Evolutionary conservation across 2,113 vertebrate species (phyloP).

Genomic region (Sebastes schlegelii): DNA sequence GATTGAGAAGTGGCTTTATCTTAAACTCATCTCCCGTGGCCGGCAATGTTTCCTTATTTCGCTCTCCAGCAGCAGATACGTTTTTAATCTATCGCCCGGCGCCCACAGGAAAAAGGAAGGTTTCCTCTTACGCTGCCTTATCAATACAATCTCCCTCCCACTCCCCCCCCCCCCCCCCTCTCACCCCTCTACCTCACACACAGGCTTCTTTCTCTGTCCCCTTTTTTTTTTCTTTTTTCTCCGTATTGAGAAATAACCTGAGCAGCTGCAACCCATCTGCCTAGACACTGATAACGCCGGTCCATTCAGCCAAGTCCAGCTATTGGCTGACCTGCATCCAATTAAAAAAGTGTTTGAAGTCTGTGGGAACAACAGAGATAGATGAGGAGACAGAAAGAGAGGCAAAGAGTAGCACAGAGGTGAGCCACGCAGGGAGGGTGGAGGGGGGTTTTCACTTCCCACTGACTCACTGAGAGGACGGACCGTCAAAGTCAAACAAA

Average conservation of each 20-base stretch:
- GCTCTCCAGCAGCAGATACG: conserved; percentile 56
- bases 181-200: conserved; percentile 45
- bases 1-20: conserved; percentile 73
- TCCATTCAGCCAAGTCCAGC: conserved; percentile 62
- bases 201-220: conserved; percentile 35
- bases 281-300: conserved; percentile 66
- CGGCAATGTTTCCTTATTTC: conserved; percentile 56
- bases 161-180: neutral
- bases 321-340: conserved; percentile 68
- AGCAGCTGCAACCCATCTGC: conserved; percentile 65
- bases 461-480: conserved; percentile 5
- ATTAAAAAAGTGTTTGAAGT: conserved; percentile 73
- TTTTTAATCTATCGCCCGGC: conserved; percentile 63
- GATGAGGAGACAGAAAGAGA: conserved; percentile 51
- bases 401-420: conserved; percentile 39
- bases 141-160: conserved; percentile 59
- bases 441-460: neutral
- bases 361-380: conserved; percentile 56
- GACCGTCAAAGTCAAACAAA: conserved; percentile 47
- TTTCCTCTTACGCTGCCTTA: conserved; percentile 62
- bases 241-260: conserved; percentile 61
- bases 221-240: conserved; percentile 23
- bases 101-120: conserved; percentile 56
- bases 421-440: conserved; percentile 15
- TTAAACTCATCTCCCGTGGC: conserved; percentile 69